Base-by-base conservation (phyloP, 2,888 invertebrate species). In the Eremobia ochroleuca region DNA sequence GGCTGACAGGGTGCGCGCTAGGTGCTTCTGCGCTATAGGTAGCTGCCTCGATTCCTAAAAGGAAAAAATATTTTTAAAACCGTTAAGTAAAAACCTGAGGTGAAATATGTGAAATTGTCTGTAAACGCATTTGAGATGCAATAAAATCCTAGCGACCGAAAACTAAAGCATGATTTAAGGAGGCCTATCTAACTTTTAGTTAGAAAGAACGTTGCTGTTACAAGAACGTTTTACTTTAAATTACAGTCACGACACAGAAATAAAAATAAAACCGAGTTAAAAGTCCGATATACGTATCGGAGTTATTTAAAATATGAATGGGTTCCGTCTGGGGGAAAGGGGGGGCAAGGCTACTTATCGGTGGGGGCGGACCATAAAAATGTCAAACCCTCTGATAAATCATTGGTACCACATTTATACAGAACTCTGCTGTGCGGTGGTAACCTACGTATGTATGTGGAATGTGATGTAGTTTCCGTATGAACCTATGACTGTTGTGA, bases 291-390 rank as follows among this genome's bases (percentile, higher is more conserved):
- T 59, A 85, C 13, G 71, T 69, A 83, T 77, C 65, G 0, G n/a
- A 62, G 70, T 72, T 65, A n/a, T 81, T 85, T 77, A 85, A 80
- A 85, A 74, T 77, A 85, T 71, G 58, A 71, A 81, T 77, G 68
- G 61, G 66, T 73, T 84, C 66, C 61, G 61, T 62, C 31, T 31
- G 55, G 2, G 0, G 37, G 25, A 11, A 11, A 15, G 68, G 37
- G 13, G 11, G 43, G 49, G 6, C 37, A 8, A 18, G 11, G 43
- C 78, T 52, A 85, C 77, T 81, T 81, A 77, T 72, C 71, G 52
- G 71, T 9, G 62, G 2, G 2, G 25, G 28, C 1, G 61, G 49
- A 28, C 46, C 65, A 82, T 83, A 85, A 85, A 83, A 82, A 82
- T 77, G 82, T 83, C 83, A 61, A 80, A 81, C 55, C 64, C 58